Evolutionary conservation across 2,113 vertebrate genomes (phyloP), one percentile per base, ranked within the genome.

Genomic region (Clarias magur): DNA sequence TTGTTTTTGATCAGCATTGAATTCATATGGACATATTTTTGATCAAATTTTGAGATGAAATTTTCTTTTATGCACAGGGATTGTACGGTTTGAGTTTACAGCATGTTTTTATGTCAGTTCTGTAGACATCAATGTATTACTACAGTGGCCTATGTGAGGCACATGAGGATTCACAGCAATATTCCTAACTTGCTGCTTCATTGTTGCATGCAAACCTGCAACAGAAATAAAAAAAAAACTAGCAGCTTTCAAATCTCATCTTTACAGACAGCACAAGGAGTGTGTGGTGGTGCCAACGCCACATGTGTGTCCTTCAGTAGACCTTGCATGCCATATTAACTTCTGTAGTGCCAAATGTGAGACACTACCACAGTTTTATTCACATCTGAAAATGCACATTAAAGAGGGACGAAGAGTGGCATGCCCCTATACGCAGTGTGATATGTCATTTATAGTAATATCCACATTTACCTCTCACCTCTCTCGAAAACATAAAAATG

Each of bases 381-480:
- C 27, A 15, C 73, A 54, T 78, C 42, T n/a, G 21, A 78, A 54
- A 54, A 17, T 53, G 42, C 60, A 82, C 80, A 82, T 82, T 65
- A 65, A 65, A 65, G 60, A 63, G 12, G 59, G 60, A 21, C 42
- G 16, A 65, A 60, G 13, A 27, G 62, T 67, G 30, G 4, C 60
- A 38, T 67, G 81, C 42, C 62, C 62, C 13, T 53, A 67, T 65
- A 83, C n/a, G 11, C 60, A 83, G 12, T 83, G 81, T 83, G 60
- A 67, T 48, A 65, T 16, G 27, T 53, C 60, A 27, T 83, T 83
- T 63, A 2, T 23, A 38, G 62, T 83, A 1, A 53, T 83, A 67
- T 83, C 81, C 8, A 53, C 62, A 9, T 83, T 83, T 83, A 83
- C 62, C 42, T 83, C 81, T 65, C 81, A 83, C 23, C 2, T 68